Evolutionary conservation across 2,797 vertebrate species (phyloP), one percentile per base, ranked within the genome.

Genomic region (Leuciscus waleckii): DNA sequence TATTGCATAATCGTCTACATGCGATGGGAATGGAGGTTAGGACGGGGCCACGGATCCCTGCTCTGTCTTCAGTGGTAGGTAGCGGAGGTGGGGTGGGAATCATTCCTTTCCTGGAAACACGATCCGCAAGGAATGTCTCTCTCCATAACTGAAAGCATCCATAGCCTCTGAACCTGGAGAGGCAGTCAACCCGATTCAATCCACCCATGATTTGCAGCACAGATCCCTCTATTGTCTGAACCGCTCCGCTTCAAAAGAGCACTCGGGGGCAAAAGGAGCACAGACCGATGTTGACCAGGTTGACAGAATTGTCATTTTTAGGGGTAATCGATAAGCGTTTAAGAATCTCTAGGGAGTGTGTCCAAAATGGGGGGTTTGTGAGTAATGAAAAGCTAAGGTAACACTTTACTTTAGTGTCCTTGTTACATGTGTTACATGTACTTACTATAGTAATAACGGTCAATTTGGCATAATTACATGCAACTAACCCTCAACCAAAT

Each of bases 61-160:
- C 56, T 29, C 70, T 84, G 76, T 82, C 78, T 76, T 88, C 73
- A 43, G 68, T 29, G 69, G 81, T 11, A 79, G 35, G 39, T 76
- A 68, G 51, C 58, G 71, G 67, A 83, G 77, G 61, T 82, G 70
- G 79, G 81, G 76, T 88, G 84, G 85, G 75, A 88, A 90, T 90
- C 87, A 84, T 83, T 90, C 81, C 82, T 87, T 85, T 90, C 88
- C 87, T 92, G 87, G 85, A 77, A 88, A 92, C 89, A 79, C 56
- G 85, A 92, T 92, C 85, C 85, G 54, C 51, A 16, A 91, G 87
- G 89, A 90, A 91, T 89, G 89, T 65, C 76, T 86, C 70, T 68
- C 79, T 86, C 83, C 56, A 83, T 65, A 80, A 89, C 88, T 87
- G 83, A 88, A 90, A 87, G 84, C 85, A 76, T 86, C 75, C 49